These are phyloP conservation scores for Protophormia terraenovae DNA, from an alignment of 2,888 invertebrate genomes.

Conservation along the genomic window DNA sequence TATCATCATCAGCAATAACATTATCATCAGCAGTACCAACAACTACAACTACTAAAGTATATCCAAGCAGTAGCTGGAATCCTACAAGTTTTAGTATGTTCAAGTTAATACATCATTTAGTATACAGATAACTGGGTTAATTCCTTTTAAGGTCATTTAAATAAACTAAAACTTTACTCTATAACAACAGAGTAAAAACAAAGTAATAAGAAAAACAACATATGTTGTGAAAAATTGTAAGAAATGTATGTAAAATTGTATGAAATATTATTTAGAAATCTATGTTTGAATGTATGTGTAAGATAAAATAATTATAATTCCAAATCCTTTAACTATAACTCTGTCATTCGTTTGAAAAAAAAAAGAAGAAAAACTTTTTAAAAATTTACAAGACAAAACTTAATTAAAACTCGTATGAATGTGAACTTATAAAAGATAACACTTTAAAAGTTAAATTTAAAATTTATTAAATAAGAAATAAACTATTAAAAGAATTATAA, in stretches of 20 bases:
- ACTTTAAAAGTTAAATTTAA: constrained; percentile 16
- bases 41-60: background rate
- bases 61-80: background rate
- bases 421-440: background rate
- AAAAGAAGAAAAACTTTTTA: background rate
- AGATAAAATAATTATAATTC: background rate
- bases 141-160: constrained; percentile 3
- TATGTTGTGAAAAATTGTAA: constrained; percentile 22
- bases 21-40: background rate
- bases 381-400: background rate
- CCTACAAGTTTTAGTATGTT: constrained; percentile 33
- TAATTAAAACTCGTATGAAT: constrained; percentile 11
- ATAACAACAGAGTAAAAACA: background rate
- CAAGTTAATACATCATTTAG: constrained; percentile 41
- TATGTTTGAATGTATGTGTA: background rate
- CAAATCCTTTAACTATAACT: background rate
- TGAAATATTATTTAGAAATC: background rate
- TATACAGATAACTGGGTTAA: constrained; percentile 63
- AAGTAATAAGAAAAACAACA: background rate
- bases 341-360: background rate
- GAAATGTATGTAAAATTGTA: constrained; percentile 24
- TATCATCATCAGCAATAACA: background rate
- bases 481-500: background rate
- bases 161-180: background rate
- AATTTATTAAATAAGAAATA: background rate